Conservation (phyloP, 2,888 invertebrate species). For the Abrostola tripartita region DNA sequence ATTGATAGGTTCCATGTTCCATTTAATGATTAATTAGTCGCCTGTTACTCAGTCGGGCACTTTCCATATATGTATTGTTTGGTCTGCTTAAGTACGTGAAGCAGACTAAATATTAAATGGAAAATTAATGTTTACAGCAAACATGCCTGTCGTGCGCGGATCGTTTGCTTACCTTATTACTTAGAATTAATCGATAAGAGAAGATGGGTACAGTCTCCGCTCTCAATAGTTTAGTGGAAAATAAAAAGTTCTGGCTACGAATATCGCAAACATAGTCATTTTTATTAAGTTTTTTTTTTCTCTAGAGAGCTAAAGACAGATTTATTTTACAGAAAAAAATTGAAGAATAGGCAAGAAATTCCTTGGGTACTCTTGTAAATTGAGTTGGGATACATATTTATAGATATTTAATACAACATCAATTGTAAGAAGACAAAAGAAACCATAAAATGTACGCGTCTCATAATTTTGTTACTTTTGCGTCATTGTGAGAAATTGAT, state of each 20-base stretch:
- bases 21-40: too few relatives aligned
- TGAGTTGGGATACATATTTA: too few relatives aligned
- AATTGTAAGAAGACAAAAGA: not conserved
- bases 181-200: not conserved
- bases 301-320: too few relatives aligned
- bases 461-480: constrained; percentile 2
- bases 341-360: too few relatives aligned
- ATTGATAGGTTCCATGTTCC: too few relatives aligned
- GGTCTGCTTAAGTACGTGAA: not conserved
- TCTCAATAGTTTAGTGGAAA: not conserved
- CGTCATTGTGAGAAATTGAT: constrained; percentile 8
- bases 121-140: not conserved
- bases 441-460: not conserved
- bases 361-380: too few relatives aligned
- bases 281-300: too few relatives aligned
- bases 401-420: too few relatives aligned
- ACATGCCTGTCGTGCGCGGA: not conserved
- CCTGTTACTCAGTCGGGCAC: too few relatives aligned
- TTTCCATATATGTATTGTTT: not conserved
- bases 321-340: too few relatives aligned
- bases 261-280: not conserved
- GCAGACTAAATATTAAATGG: not conserved
- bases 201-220: not conserved
- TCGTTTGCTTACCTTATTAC: not conserved
- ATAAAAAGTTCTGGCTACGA: not conserved